phyloP scores from a whole-genome alignment of 2,113 vertebrate species.

The Ahaetulla prasina region DNA sequence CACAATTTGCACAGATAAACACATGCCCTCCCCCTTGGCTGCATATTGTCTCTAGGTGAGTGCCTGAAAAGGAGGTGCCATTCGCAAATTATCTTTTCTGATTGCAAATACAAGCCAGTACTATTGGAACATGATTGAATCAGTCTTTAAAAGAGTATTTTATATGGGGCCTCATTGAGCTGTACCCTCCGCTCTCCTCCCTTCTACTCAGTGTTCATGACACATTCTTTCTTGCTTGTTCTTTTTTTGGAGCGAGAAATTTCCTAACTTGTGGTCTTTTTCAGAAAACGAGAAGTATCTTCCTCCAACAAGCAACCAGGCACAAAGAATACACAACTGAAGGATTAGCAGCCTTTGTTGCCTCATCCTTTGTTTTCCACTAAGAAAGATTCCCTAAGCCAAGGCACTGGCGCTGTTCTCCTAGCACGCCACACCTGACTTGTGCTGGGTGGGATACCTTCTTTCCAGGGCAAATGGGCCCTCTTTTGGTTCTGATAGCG shows the following conservation, averaged over 20 bases:
- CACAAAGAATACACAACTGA: neutral
- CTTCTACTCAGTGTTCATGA: slow-evolving; percentile 36
- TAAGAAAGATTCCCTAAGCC: neutral
- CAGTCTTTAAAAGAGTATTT: neutral
- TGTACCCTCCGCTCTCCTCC: neutral
- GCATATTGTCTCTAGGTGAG: neutral
- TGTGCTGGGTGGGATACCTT: neutral
- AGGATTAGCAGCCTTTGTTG: neutral
- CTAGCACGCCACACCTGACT: neutral
- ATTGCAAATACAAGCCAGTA: neutral
- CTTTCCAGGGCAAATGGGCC: slow-evolving; percentile 50
- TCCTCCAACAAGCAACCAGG: neutral
- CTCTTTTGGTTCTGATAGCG: slow-evolving; percentile 56
- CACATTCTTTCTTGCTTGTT: neutral
- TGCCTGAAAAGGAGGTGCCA: neutral
- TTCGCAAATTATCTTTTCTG: neutral
- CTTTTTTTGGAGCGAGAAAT: slow-evolving; percentile 40
- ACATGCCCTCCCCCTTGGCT: neutral
- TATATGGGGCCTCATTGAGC: neutral
- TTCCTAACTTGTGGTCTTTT: slow-evolving; percentile 60
- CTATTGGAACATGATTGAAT: neutral
- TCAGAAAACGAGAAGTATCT: slow-evolving; percentile 62
- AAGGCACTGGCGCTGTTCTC: neutral
- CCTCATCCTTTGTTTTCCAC: neutral
- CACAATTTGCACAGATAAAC: neutral